Evolutionary conservation across 2,113 vertebrate genomes (phyloP), one percentile per base, ranked within the genome.

Genomic region (Tricholaema leucomelas): DNA sequence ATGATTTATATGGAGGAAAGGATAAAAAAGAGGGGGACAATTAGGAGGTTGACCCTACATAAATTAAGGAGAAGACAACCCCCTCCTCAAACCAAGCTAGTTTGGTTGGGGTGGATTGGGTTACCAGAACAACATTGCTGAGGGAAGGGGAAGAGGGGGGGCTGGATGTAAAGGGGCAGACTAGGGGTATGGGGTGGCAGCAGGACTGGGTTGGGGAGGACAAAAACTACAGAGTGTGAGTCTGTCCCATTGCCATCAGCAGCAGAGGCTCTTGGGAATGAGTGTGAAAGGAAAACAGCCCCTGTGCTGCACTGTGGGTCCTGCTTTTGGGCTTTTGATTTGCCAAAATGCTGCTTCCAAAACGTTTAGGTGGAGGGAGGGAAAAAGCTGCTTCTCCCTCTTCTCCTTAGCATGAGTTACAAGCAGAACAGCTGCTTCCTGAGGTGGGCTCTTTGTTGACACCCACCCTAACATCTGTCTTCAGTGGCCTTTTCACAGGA

Each of bases 1-100:
- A 35, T 95, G 87, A 92, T 92, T 95, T 85, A 88, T 94, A 71
- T 9, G 72, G 61, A 90, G 79, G 89, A 92, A 90, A 56, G 59
- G 55, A 82, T 79, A 23, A 81, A 87, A 88, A 85, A 88, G 18
- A 63, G 63, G 67, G 72, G 48, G 64, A 67, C 76, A 90, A 24
- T 88, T 95, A 88, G 40, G 35, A 90, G 58, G 31, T 2, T 93
- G 87, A 82, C 76, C 90, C 48, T 61, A 58, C 92, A 88, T 75
- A 90, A 88, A 79, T 92, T 88, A 92, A 75, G 46, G 73, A 64
- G 65, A 67, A 80, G 64, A n/a, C 65, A 19, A 10, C 20, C 42
- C 18, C 10, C 6, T 16, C 3, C 9, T 9, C 21, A 24, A 85
- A 21, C 35, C 35, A 44, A 33, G 80, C 9, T 78, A 36, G 6